Percentiles rank a stretch among this genome's conserved stretches.
Evolutionary conservation across 92 coral and sea anemone species (phyloP).

Genomic region (Heliopora coerulea): DNA sequence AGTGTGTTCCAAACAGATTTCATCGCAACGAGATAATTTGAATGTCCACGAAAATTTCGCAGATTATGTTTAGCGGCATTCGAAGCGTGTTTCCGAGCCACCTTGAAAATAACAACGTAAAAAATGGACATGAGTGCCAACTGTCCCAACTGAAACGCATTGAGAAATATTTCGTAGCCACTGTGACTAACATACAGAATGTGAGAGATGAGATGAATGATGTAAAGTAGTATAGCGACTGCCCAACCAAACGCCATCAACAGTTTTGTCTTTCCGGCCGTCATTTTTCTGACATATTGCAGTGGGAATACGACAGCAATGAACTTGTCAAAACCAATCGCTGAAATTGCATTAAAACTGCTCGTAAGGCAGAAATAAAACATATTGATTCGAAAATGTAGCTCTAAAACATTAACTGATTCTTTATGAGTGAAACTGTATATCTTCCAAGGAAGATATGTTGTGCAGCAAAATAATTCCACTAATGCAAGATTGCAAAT

Average conservation of each 20-base stretch:
- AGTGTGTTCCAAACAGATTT: no score
- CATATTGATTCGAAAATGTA: neutral
- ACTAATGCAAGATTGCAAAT: neutral
- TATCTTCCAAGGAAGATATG: neutral
- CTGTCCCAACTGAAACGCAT: slow-evolving; percentile 9
- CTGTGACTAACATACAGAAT: slow-evolving; percentile 1
- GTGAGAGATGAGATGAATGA: slow-evolving; percentile 9
- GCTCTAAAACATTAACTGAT: neutral
- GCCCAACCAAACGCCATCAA: slow-evolving; percentile 21
- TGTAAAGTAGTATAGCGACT: neutral
- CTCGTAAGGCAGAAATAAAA: neutral
- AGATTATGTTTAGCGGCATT: no score
- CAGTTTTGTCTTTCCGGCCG: neutral
- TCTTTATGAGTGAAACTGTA: neutral
- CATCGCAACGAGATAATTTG: no score
- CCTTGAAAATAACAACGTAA: slow-evolving; percentile 20
- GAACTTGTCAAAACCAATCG: slow-evolving; percentile 2
- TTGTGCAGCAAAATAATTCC: neutral
- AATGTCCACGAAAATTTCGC: no score
- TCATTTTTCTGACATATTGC: slow-evolving; percentile 5
- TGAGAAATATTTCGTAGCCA: slow-evolving; percentile 14
- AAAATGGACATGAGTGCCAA: slow-evolving; percentile 9
- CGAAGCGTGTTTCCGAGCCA: slow-evolving; percentile 1
- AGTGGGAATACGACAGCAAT: slow-evolving; percentile 35
- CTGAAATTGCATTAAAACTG: neutral